Evolutionary conservation across 92 coral and sea anemone genomes (phyloP).

Genomic region (Heliopora coerulea): DNA sequence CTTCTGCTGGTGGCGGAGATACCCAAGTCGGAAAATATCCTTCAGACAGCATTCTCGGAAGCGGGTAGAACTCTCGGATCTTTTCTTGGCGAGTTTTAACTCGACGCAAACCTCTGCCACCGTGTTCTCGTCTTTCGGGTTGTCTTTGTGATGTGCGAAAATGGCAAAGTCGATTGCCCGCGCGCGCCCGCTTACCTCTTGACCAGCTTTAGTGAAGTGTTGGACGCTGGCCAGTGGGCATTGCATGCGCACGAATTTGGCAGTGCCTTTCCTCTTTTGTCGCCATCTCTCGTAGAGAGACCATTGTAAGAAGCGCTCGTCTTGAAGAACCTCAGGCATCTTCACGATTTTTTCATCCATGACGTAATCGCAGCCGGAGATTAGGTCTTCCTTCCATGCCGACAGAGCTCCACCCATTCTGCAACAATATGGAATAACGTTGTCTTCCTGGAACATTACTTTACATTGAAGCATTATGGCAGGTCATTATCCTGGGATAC

Average conservation of each 20-base stretch:
- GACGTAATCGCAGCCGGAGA: slow-evolving; percentile 17
- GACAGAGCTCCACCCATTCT: slow-evolving; percentile 22
- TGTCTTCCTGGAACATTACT: too few species aligned
- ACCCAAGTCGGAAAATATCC: slow-evolving; percentile 26
- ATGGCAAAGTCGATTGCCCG: slow-evolving; percentile 27
- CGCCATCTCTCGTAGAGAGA: slow-evolving; percentile 30
- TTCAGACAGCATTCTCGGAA: slow-evolving; percentile 37
- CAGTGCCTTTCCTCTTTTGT: slow-evolving; percentile 15
- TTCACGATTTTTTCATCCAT: slow-evolving; percentile 39
- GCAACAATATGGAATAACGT: too few species aligned
- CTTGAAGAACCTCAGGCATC: slow-evolving; percentile 36
- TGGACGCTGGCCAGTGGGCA: slow-evolving; percentile 40
- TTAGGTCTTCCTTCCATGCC: slow-evolving; percentile 26
- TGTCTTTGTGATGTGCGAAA: slow-evolving; percentile 8
- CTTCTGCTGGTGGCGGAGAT: slow-evolving; percentile 27
- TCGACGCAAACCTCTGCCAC: slow-evolving; percentile 33
- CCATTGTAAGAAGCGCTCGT: slow-evolving; percentile 32
- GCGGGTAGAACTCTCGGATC: neutral
- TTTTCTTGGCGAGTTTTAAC: slow-evolving; percentile 19
- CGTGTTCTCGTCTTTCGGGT: neutral
- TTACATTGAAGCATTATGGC: too few species aligned
- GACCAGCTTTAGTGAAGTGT: slow-evolving; percentile 24
- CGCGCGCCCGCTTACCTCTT: slow-evolving; percentile 15
- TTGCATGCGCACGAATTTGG: slow-evolving; percentile 30
- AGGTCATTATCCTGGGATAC: too few species aligned